Evolutionary conservation across 2,888 invertebrate genomes (phyloP).

Genomic region (Ernsta delagoae): DNA sequence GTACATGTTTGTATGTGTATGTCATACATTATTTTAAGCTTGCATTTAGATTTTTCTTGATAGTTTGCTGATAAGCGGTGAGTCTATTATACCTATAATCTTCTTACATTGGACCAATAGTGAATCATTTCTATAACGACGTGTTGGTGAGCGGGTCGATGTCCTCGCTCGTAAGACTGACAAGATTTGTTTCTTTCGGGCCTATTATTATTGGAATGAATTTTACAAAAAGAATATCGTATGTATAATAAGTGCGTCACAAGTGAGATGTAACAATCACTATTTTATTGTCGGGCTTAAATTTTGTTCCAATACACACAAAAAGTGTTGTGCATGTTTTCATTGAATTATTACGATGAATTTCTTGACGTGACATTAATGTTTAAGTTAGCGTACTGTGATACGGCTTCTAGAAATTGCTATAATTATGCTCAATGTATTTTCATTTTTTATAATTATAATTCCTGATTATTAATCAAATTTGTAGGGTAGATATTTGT

Average conservation of each 20-base stretch:
- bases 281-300: constrained; percentile 24
- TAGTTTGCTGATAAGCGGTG: constrained; percentile 22
- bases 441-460: constrained; percentile 53
- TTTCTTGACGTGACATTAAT: constrained; percentile 53
- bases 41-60: constrained; percentile 32
- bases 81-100: constrained; percentile 36
- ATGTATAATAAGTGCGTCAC: constrained; percentile 33
- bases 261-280: constrained; percentile 8
- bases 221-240: constrained; percentile 40
- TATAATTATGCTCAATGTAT: constrained; percentile 75
- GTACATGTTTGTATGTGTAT: constrained; percentile 38
- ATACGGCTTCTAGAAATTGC: constrained; percentile 74
- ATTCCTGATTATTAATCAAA: constrained; percentile 47
- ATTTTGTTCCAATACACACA: neutral
- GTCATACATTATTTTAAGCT: constrained; percentile 36
- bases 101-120: constrained; percentile 48
- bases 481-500: constrained; percentile 45
- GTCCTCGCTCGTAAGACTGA: constrained; percentile 51
- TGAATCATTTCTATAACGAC: constrained; percentile 42
- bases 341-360: constrained; percentile 33
- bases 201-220: constrained; percentile 48
- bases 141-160: constrained; percentile 36
- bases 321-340: constrained; percentile 16
- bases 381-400: constrained; percentile 79
- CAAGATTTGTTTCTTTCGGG: constrained; percentile 49